Percentiles rank a stretch among this genome's conserved stretches.
These are phyloP conservation scores for Calcarius ornatus DNA, from an alignment of 2,113 vertebrate species.

Conservation along the genomic window DNA sequence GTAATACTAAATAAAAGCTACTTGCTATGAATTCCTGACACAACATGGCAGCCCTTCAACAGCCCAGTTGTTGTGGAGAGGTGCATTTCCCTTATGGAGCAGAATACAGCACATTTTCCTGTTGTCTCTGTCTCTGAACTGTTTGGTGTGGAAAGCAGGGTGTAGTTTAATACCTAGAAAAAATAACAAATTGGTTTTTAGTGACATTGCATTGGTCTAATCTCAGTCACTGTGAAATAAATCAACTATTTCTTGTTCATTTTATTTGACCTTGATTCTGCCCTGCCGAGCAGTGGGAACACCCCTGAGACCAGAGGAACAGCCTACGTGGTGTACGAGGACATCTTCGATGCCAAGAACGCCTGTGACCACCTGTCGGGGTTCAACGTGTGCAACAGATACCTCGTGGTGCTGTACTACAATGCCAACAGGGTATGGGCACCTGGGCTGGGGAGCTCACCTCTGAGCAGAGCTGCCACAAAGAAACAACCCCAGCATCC, in stretches of 20 bases:
- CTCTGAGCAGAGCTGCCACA: neutral
- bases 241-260: neutral
- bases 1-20: neutral
- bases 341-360: slow-evolving; percentile 98
- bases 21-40: neutral
- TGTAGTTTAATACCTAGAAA: neutral
- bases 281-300: slow-evolving; percentile 82
- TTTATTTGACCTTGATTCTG: neutral
- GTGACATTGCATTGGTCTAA: neutral
- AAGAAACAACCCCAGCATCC: neutral
- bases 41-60: neutral
- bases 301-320: slow-evolving; percentile 96
- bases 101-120: neutral
- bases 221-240: neutral
- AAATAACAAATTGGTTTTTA: neutral
- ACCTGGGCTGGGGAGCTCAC: no score
- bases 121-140: neutral
- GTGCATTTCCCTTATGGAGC: neutral
- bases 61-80: neutral
- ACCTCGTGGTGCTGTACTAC: slow-evolving; percentile 96
- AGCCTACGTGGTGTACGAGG: slow-evolving; percentile 97
- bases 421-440: slow-evolving; percentile 92
- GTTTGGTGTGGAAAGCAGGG: neutral
- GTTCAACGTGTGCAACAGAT: slow-evolving; percentile 99
- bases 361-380: slow-evolving; percentile 98